phyloP scores from a whole-genome alignment of 2,888 invertebrate genomes.

The Perdita meconis region DNA sequence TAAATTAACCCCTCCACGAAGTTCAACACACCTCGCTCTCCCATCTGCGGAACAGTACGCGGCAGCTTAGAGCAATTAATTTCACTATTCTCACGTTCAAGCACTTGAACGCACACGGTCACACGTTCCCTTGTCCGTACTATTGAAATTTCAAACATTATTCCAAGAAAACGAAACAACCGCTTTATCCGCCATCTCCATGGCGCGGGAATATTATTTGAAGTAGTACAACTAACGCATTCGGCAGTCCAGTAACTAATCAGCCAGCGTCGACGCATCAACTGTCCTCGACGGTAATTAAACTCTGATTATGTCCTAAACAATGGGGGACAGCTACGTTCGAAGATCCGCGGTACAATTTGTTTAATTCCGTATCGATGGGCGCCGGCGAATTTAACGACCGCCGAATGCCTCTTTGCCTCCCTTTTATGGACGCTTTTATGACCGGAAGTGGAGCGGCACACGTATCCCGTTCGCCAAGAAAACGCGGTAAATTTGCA shows the following conservation, averaged over 20 bases:
- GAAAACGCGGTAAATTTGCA: slow-evolving; percentile 34
- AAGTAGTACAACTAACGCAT: neutral
- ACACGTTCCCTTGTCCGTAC: slow-evolving; percentile 29
- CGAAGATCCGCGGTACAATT: neutral
- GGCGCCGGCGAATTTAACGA: slow-evolving; percentile 21
- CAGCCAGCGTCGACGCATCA: neutral
- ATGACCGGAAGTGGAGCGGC: slow-evolving; percentile 3
- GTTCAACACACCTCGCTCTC: neutral
- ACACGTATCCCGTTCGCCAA: slow-evolving; percentile 8
- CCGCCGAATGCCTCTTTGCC: slow-evolving; percentile 15
- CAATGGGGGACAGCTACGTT: neutral
- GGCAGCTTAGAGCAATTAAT: slow-evolving; percentile 40
- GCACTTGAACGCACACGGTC: slow-evolving; percentile 15
- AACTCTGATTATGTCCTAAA: neutral
- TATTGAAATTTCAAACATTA: slow-evolving; percentile 36
- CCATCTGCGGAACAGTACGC: slow-evolving; percentile 2
- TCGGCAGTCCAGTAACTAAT: neutral
- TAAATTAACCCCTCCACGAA: slow-evolving; percentile 9
- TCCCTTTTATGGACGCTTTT: slow-evolving; percentile 37
- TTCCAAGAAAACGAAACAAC: slow-evolving; percentile 24
- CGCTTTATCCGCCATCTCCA: neutral
- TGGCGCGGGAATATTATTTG: neutral
- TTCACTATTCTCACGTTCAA: slow-evolving; percentile 9
- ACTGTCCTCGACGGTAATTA: neutral
- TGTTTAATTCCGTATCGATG: slow-evolving; percentile 13